Base-by-base conservation (phyloP, 2,888 invertebrate species). In the Eupithecia insigniata region DNA sequence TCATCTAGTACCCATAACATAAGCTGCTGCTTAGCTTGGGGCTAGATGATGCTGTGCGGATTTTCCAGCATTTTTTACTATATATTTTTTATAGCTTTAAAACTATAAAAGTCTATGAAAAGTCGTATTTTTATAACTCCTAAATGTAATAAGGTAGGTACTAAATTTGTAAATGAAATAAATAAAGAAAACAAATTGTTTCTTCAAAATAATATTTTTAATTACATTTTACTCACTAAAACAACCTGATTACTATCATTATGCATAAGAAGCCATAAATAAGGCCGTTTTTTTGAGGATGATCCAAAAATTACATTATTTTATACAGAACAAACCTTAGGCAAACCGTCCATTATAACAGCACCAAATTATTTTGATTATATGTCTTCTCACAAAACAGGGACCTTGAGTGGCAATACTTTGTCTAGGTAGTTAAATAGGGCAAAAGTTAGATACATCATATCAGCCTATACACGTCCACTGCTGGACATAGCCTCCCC, bases 311-410 rank as follows among this genome's bases (percentile, higher is more conserved):
- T 55, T 60, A 82, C 79, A 78, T 73, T 75, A 79, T 73, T 78
- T 79, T 80, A 82, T 77, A 82, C 80, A 82, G 81, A 77, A 80
- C 46, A 67, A 68, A 76, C 72, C 72, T 77, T 67, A 77, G 28
- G 62, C 32, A 30, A 14, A 32, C 10, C 34, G 10, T 62, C 62
- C 46, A 69, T 34, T 62, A 32, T 46, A 62, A 16, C 69, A 62
- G 22, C 26, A 55, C 26, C 26, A 26, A 3, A 22, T 26, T 5
- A 26, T 51, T 10, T 10, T 3, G 8, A 51, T 3, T 51, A 3
- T 51, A 22, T 43, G n/a, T 43, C n/a, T 39, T 18, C 18, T 43
- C 6, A 43, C 8, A 43, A 3, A 43, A 1, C 18, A n/a, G n/a
- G n/a, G n/a, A n/a, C n/a, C n/a, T n/a, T n/a, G n/a, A n/a, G n/a